Base-by-base conservation (phyloP, 2,113 vertebrate genomes). In the Apteryx mantelli region DNA sequence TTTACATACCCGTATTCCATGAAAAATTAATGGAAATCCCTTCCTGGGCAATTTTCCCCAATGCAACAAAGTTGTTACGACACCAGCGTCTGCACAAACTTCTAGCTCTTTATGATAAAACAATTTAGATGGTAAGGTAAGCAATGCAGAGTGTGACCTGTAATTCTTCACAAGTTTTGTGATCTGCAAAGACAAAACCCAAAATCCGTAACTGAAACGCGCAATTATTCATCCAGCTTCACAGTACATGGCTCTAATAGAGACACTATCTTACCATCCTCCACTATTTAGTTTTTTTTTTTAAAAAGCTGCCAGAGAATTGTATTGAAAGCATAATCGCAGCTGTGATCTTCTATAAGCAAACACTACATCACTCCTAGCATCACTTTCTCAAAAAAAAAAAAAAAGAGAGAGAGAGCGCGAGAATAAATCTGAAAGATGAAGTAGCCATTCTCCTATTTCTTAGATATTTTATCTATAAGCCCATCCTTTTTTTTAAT, bases 101-200 rank as follows among this genome's bases (percentile, higher is more conserved):
- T 98, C 98, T 16, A 99, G 97, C 70, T 99, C 99, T 4, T 97
- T 98, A 42, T 98, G 97, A 82, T 99, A 99, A 96, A 99, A 99
- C 13, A 99, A 98, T 58, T 98, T 98, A 8, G 99, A 99, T 4
- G 99, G 99, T 93, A 99, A 97, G 1, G 96, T 88, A 91, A 99
- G 97, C 97, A 99, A 90, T 0, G 98, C 98, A 28, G 99, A 97
- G 64, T 99, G 99, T 0, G 99, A 99, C 26, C 99, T 98, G 97
- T 99, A 99, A 97, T 99, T 99, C 97, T 99, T 99, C 30, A 99
- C 94, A 2, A 99, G 98, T 91, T 99, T 99, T 4, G 99, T 99
- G 82, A 99, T 98, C 99, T 99, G 97, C 9, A 86, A 88, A 91
- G 60, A 83, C 82, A 83, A 73, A 95, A 64, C 0, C 14, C 36